Conservation (phyloP, 1,140 invertebrate genomes). For the Leptestheria dahalacensis region DNA sequence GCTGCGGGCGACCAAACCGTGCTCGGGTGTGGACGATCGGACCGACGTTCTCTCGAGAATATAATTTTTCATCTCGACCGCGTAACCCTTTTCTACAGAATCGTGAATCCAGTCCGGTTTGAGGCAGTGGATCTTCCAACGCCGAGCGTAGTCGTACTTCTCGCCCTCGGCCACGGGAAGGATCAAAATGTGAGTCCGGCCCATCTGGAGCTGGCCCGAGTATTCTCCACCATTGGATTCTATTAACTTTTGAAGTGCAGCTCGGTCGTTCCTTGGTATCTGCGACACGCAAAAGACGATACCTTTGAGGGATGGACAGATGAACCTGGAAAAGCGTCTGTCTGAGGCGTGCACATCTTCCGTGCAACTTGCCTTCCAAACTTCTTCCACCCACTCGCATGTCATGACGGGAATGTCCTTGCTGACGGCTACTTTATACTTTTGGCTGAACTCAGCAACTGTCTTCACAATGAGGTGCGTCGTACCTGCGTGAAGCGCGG, state of each 20-base stretch:
- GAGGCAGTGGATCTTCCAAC: conserved; percentile 56
- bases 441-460: conserved; percentile 54
- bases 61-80: conserved; percentile 50
- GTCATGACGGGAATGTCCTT: conserved; percentile 55
- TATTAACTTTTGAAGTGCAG: conserved; percentile 50
- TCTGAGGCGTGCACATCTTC: conserved; percentile 46
- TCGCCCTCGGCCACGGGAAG: conserved; percentile 44
- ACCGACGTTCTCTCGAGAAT: conserved; percentile 30
- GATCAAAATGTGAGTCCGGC: conserved; percentile 37
- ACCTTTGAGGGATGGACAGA: conserved; percentile 63
- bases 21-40: conserved; percentile 37
- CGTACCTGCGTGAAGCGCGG: conserved; percentile 47
- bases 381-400: conserved; percentile 56
- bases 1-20: conserved; percentile 21
- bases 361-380: conserved; percentile 53
- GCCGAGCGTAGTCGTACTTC: conserved; percentile 61
- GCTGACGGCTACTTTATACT: conserved; percentile 49
- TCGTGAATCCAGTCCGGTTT: conserved; percentile 59
- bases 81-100: conserved; percentile 52
- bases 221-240: conserved; percentile 49
- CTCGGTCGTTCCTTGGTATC: conserved; percentile 44
- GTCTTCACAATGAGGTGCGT: conserved; percentile 70
- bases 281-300: conserved; percentile 63
- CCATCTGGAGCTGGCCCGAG: conserved; percentile 32
- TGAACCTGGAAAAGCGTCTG: conserved; percentile 43